These are phyloP conservation scores for Bradynema listronoti DNA, from an alignment of 1,140 invertebrate species.

Conservation along the genomic window DNA sequence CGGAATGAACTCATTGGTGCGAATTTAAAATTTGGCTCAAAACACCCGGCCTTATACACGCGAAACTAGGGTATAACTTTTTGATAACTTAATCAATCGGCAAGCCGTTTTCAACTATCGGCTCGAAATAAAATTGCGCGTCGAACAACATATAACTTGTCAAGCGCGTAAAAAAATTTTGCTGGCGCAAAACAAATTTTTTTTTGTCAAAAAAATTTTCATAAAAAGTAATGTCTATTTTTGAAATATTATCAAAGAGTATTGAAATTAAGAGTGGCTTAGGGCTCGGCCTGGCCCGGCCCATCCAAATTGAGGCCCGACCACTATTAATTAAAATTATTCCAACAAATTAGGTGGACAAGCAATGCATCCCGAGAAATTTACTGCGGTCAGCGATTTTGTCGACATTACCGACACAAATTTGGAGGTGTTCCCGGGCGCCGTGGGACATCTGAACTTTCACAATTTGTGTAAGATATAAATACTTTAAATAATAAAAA, in stretches of 20 bases:
- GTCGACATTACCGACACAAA: slow-evolving; percentile 31
- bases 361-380: slow-evolving; percentile 26
- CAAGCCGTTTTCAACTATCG: too few relatives aligned
- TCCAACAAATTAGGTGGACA: slow-evolving; percentile 4
- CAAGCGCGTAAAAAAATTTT: too few relatives aligned
- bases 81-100: too few relatives aligned
- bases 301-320: neutral
- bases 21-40: too few relatives aligned
- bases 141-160: too few relatives aligned
- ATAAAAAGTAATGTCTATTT: neutral
- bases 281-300: neutral
- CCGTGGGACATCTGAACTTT: slow-evolving; percentile 18
- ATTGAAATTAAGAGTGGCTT: neutral
- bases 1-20: too few relatives aligned
- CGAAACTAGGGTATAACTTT: too few relatives aligned
- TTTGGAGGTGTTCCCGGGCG: slow-evolving; percentile 22
- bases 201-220: neutral
- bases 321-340: neutral
- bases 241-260: too few relatives aligned
- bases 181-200: too few relatives aligned
- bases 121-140: too few relatives aligned
- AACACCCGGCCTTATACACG: too few relatives aligned
- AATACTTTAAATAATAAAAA: neutral
- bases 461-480: slow-evolving; percentile 23
- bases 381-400: slow-evolving; percentile 16